Evolutionary conservation across 2,113 vertebrate species (phyloP).

Genomic region (Thunnus thynnus): DNA sequence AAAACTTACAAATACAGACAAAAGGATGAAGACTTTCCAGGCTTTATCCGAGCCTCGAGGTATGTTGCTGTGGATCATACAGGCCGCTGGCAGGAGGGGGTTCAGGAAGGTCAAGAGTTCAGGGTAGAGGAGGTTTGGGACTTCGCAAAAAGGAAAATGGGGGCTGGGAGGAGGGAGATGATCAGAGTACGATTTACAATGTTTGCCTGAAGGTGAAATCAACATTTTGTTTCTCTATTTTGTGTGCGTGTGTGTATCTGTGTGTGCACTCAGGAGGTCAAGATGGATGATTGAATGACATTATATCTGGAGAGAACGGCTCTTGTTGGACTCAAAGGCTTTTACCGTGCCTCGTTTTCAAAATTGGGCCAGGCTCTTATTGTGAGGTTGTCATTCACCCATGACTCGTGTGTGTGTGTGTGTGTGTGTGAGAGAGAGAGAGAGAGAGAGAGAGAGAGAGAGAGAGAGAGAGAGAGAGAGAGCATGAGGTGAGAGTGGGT

Average conservation of each 20-base stretch:
- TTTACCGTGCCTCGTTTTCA: constrained; percentile 39
- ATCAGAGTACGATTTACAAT: constrained; percentile 42
- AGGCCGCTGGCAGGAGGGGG: constrained; percentile 40
- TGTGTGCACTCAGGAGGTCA: neutral
- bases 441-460: no score
- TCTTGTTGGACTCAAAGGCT: constrained; percentile 18
- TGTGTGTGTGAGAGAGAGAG: neutral
- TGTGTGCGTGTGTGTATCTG: constrained; percentile 7
- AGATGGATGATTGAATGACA: constrained; percentile 62
- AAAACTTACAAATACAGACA: constrained; percentile 25
- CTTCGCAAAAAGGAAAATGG: constrained; percentile 19
- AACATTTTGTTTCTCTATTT: neutral
- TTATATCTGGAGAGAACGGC: constrained; percentile 18
- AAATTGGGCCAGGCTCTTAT: constrained; percentile 31
- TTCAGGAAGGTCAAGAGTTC: constrained; percentile 53
- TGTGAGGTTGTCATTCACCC: constrained; percentile 7
- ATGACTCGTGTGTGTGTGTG: constrained; percentile 2
- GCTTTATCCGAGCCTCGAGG: constrained; percentile 45
- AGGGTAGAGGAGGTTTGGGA: constrained; percentile 23
- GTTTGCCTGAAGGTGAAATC: constrained; percentile 49
- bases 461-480: neutral
- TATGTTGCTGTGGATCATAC: constrained; percentile 46
- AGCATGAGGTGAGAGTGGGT: constrained; percentile 48
- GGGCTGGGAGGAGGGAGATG: constrained; percentile 14
- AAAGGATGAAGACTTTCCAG: constrained; percentile 14